Evolutionary conservation across 2,797 vertebrate genomes (phyloP).

Genomic region (Menidia menidia): DNA sequence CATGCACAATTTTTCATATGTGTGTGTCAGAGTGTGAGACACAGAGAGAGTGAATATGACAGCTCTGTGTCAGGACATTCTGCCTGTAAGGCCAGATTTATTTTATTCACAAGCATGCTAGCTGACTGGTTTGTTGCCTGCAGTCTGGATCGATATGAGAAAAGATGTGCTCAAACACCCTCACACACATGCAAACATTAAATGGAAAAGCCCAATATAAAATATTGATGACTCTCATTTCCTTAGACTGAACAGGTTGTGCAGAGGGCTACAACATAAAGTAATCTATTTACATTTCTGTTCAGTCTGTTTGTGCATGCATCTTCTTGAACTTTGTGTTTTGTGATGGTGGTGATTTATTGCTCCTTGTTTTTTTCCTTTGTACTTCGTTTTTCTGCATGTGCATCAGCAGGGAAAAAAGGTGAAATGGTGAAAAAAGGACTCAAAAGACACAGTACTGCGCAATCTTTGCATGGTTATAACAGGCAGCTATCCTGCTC

Average conservation of each 20-base stretch:
- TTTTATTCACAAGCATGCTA: slow-evolving; percentile 67
- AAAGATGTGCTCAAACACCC: slow-evolving; percentile 4
- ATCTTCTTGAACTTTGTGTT: slow-evolving; percentile 1
- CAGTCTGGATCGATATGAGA: slow-evolving; percentile 66
- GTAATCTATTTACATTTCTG: slow-evolving; percentile 47
- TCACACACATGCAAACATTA: slow-evolving; percentile 21
- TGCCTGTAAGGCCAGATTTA: slow-evolving; percentile 65
- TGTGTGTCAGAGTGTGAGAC: slow-evolving; percentile 17
- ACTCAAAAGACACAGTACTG: not conserved
- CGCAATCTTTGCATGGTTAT: not conserved
- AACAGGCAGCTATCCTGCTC: not conserved
- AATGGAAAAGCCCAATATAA: slow-evolving; percentile 36
- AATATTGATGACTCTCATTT: slow-evolving; percentile 63
- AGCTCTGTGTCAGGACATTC: slow-evolving; percentile 62
- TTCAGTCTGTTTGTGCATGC: not conserved
- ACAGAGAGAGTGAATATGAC: slow-evolving; percentile 53
- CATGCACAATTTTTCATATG: slow-evolving; percentile 4
- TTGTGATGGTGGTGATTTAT: not conserved
- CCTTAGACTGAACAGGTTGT: slow-evolving; percentile 41
- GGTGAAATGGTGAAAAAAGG: not conserved
- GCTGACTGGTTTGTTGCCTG: slow-evolving; percentile 62
- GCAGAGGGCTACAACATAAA: slow-evolving; percentile 29
- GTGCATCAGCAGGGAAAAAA: not conserved
- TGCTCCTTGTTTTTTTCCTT: not conserved
- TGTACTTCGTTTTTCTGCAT: not conserved